Evolutionary conservation across 1,140 invertebrate genomes (phyloP).

Genomic region (Solen grandis): DNA sequence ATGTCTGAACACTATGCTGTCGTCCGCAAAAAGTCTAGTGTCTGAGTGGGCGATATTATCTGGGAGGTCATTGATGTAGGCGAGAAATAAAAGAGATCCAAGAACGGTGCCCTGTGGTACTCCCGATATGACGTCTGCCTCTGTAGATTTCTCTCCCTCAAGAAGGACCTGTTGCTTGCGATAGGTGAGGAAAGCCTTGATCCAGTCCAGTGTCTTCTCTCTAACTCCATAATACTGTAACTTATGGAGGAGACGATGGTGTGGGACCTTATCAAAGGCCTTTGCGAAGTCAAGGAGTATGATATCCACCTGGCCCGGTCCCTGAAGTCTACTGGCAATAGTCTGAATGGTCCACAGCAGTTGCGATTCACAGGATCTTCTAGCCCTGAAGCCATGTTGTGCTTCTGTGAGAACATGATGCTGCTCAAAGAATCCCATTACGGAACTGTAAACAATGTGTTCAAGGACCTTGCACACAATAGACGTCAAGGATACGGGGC

Average conservation of each 20-base stretch:
- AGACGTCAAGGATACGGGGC: conserved; percentile 11
- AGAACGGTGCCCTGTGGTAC: no score
- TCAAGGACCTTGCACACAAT: conserved; percentile 17
- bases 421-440: not conserved
- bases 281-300: conserved; percentile 58
- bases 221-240: no score
- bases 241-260: conserved; percentile 39
- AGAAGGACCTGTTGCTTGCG: conserved; percentile 52
- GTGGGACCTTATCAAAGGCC: conserved; percentile 64
- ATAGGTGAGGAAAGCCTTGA: conserved; percentile 35
- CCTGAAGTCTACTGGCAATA: conserved; percentile 3
- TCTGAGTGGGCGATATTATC: no score
- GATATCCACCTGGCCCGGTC: conserved; percentile 33
- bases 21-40: no score
- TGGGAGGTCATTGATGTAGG: no score
- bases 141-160: conserved; percentile 43
- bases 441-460: not conserved
- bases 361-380: conserved; percentile 36
- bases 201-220: conserved; percentile 48
- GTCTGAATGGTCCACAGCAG: conserved; percentile 33
- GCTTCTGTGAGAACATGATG: not conserved
- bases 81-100: no score
- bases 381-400: conserved; percentile 23
- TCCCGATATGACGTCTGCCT: not conserved
- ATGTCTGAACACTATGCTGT: no score